These are phyloP conservation scores for Liolophura sinensis DNA, from an alignment of 1,140 invertebrate genomes.

Conservation along the genomic window DNA sequence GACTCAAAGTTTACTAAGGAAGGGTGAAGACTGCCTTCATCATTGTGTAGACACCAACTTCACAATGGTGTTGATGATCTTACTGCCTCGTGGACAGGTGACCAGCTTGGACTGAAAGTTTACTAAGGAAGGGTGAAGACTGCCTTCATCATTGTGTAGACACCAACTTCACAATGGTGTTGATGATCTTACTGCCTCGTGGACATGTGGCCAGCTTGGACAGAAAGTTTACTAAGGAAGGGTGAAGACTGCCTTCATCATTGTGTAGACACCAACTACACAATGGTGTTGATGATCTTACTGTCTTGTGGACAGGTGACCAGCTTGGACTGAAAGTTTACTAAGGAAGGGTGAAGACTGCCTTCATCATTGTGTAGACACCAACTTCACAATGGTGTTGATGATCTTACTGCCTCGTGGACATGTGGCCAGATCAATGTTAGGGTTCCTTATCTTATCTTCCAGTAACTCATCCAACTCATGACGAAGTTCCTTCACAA, in stretches of 20 bases:
- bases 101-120: too few relatives aligned
- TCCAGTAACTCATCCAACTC: conserved; percentile 47
- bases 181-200: conserved; percentile 76
- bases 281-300: conserved; percentile 78
- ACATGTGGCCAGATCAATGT: conserved; percentile 75
- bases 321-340: too few relatives aligned
- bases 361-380: conserved; percentile 63
- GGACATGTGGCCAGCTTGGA: conserved; percentile 70
- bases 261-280: conserved; percentile 69
- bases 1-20: too few relatives aligned
- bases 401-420: conserved; percentile 78
- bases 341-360: too few relatives aligned
- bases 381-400: conserved; percentile 73
- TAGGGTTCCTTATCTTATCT: conserved; percentile 53
- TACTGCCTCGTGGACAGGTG: too few relatives aligned
- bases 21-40: not conserved
- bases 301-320: conserved; percentile 74
- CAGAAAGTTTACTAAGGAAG: too few relatives aligned
- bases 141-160: conserved; percentile 60
- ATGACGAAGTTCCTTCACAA: conserved; percentile 41
- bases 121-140: too few relatives aligned
- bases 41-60: conserved; percentile 63
- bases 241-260: conserved; percentile 28
- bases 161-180: conserved; percentile 75
- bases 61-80: too few relatives aligned